Base-by-base conservation (phyloP, 2,113 vertebrate genomes). In the Labeo catla region DNA sequence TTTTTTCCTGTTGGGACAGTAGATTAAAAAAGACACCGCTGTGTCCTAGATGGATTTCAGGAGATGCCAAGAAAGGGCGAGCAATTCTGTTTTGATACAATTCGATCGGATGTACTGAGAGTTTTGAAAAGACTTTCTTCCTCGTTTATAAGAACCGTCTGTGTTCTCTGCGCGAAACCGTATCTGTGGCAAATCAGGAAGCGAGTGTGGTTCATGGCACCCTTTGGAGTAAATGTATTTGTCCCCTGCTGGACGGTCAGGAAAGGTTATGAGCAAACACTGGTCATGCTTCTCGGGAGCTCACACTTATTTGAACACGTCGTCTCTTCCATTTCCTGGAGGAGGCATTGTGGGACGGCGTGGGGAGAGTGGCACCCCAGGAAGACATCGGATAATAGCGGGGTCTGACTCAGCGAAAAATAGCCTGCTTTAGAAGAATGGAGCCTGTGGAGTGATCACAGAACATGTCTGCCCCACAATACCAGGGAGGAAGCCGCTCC, bases 221-320 rank as follows among this genome's bases (percentile, higher is more conserved):
- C 90, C 89, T 87, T 86, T 83, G 85, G 74, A 86, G 83, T 79
- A 86, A 81, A n/a, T 63, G 77, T 70, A 84, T 21, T 90, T 87
- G 76, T 89, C 73, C 63, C 88, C 81, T 76, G 68, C 84, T 23
- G 70, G 80, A 89, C 86, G 86, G 88, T 87, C 81, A 85, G 79
- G 79, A 54, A 84, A 87, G 78, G 50, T 80, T 87, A 83, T 45
- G 77, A 84, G 72, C 80, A 81, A 74, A 72, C 54, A 85, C 7
- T 84, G 12, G 11, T 70, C 84, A 81, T 85, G 87, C 73, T 84
- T 87, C 85, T 91, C 79, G 68, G 11, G 68, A 89, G 88, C 90
- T 94, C 92, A 89, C 92, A 94, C 92, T 93, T 92, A 93, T 94
- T 94, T 93, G 92, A 92, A 90, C 87, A 91, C 91, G 92, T 92